A percentile compares a stretch with the other conserved stretches of the same genome.
Evolutionary conservation across 2,888 invertebrate species (phyloP).

Genomic region (Pandemis cinnamomeana): DNA sequence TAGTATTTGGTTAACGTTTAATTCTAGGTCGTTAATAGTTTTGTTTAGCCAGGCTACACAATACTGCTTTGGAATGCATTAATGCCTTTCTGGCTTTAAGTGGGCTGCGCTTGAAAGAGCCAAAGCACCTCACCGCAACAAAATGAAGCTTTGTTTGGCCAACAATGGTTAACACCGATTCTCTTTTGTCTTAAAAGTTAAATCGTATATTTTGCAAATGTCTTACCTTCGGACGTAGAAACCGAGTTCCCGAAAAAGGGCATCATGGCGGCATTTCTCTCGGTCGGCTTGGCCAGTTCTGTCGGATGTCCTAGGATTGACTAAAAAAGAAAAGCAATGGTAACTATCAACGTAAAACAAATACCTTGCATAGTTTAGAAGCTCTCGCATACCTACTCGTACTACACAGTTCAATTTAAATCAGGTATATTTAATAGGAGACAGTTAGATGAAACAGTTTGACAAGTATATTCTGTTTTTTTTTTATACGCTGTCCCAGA

Average conservation of each 20-base stretch:
- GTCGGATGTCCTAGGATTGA: conserved; percentile 50
- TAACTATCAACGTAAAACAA: background rate
- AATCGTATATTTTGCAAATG: background rate
- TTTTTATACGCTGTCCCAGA: too few species aligned
- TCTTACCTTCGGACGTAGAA: conserved; percentile 56
- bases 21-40: conserved; percentile 9
- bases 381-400: background rate
- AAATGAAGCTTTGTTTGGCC: conserved; percentile 43
- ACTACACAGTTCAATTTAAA: background rate
- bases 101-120: conserved; percentile 27
- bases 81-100: conserved; percentile 19
- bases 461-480: too few species aligned
- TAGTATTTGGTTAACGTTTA: conserved; percentile 9
- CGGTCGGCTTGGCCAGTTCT: conserved; percentile 52
- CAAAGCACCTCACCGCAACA: conserved; percentile 31
- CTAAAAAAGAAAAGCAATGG: conserved; percentile 43
- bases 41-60: conserved; percentile 5
- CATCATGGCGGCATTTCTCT: conserved; percentile 54
- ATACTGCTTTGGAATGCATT: conserved; percentile 2
- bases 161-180: conserved; percentile 39
- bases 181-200: conserved; percentile 37
- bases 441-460: too few species aligned
- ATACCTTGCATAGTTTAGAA: background rate
- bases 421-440: background rate
- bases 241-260: conserved; percentile 60